Conservation (phyloP, 2,888 invertebrate species). For the Drosophila falleni region DNA sequence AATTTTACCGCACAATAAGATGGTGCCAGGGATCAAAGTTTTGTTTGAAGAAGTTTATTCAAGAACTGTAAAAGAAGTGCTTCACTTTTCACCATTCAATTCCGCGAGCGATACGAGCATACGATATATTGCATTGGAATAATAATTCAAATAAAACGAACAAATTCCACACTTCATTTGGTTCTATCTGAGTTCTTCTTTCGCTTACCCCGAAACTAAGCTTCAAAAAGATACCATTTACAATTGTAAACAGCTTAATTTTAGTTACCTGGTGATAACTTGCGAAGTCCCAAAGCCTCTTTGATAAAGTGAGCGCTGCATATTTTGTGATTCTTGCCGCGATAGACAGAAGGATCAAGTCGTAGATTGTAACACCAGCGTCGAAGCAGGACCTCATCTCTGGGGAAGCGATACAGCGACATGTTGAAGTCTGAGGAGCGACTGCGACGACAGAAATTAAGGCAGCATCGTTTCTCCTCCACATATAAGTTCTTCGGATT, state of each 20-base stretch:
- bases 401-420: conserved; percentile 81
- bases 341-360: conserved; percentile 79
- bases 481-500: conserved; percentile 80
- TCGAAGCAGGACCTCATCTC: conserved; percentile 77
- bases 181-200: no score
- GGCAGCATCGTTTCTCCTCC: conserved; percentile 82
- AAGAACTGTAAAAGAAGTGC: no score
- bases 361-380: conserved; percentile 83
- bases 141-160: no score
- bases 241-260: no score
- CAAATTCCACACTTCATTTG: no score
- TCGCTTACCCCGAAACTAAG: no score
- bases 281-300: conserved; percentile 79
- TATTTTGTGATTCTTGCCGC: conserved; percentile 83
- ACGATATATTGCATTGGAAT: no score
- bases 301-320: conserved; percentile 83
- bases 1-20: no score
- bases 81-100: no score
- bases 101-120: no score
- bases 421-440: conserved; percentile 83
- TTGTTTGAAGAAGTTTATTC: no score
- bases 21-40: no score
- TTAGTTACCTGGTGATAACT: conserved; percentile 76
- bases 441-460: conserved; percentile 80
- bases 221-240: background rate